Base-by-base conservation (phyloP, 2,888 invertebrate species). In the Volucella bombylans region DNA sequence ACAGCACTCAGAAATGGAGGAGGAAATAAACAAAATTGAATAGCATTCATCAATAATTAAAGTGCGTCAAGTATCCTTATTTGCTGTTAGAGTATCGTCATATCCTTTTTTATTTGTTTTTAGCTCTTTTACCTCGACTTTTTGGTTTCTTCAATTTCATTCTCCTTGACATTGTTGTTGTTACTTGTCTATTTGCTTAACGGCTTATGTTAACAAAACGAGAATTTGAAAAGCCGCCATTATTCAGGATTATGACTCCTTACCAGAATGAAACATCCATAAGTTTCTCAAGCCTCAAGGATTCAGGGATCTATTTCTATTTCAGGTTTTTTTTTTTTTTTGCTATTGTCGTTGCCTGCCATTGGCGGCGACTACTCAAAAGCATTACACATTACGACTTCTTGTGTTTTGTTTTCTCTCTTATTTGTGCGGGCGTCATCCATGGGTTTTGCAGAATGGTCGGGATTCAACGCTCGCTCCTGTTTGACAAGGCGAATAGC, bases 161-260 rank as follows among this genome's bases (percentile, higher is more conserved):
- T 74, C 61, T 76, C 31, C 31, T 31, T 6, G 6, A 31, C 6
- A 31, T 31, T 59, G 83, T 74, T 83, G 79, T 85, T 85, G 85
- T 85, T 85, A 80, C 85, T 80, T 85, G 85, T 85, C 80, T 85
- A 85, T 85, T 85, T 85, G 80, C 80, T 80, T 80, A 85, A 85
- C 71, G 67, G 76, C 80, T 85, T 77, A 85, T 85, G 76, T 77
- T 85, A 81, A 85, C 85, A 85, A 80, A 81, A 85, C 81, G 85
- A 81, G 81, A 81, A 85, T 81, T 85, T 85, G 76, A 85, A 85
- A 85, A 81, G 85, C 76, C 85, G 68, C 85, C 81, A 85, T 85
- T 81, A 85, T 85, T 85, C 81, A 81, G 72, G 85, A 85, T 85
- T 85, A 85, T 85, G 71, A 85, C 81, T 85, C 81, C 76, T 85